Percentiles rank a stretch among this genome's conserved stretches.
These are phyloP conservation scores for Brachypteracias leptosomus DNA, from an alignment of 2,113 vertebrate species.

Conservation along the genomic window DNA sequence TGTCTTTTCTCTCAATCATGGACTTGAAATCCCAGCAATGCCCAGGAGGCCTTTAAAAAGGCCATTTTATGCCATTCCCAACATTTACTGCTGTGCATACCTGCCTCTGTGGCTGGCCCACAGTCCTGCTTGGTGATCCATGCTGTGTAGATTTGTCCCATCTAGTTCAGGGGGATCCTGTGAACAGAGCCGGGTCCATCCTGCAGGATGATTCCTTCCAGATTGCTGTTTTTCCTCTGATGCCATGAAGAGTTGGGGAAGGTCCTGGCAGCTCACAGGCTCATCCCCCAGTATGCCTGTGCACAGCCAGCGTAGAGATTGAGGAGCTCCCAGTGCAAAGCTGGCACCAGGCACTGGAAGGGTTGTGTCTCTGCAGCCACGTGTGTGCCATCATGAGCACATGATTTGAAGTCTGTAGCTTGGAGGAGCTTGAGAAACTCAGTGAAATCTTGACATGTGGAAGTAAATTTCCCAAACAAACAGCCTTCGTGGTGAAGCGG, in stretches of 20 bases:
- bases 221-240: neutral
- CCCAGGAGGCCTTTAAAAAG: neutral
- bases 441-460: neutral
- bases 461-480: neutral
- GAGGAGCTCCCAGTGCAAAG: neutral
- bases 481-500: neutral
- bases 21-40: neutral
- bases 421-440: neutral
- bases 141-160: neutral
- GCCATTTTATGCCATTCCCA: neutral
- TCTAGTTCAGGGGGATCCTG: neutral
- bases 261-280: neutral
- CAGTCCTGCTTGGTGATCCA: accelerated
- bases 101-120: neutral
- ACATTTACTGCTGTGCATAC: neutral
- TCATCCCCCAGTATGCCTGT: accelerated
- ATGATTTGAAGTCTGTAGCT: neutral
- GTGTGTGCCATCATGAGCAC: neutral
- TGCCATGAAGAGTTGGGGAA: neutral
- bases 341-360: neutral
- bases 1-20: neutral
- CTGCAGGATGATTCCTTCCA: neutral
- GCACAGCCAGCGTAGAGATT: neutral
- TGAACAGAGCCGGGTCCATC: neutral
- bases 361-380: accelerated